Percentiles rank a stretch among this genome's conserved stretches.
These are phyloP conservation scores for Anoura caudifer DNA, from an alignment of 2,113 vertebrate genomes.

Conservation along the genomic window DNA sequence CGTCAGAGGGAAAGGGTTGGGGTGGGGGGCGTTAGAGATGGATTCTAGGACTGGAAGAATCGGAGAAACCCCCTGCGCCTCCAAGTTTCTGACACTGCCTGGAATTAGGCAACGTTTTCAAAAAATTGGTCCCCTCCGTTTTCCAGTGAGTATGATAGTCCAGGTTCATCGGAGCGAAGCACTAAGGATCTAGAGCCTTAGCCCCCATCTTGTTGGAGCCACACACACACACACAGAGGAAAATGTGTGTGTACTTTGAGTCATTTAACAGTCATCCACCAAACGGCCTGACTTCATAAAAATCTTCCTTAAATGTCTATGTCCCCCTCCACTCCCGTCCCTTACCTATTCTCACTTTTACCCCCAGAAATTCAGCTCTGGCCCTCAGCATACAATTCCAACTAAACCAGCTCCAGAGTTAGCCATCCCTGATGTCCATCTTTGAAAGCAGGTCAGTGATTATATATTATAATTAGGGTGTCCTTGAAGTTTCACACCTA, in stretches of 20 bases:
- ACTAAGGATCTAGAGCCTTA: background rate
- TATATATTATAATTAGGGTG: background rate
- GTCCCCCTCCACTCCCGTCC: background rate
- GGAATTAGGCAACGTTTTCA: background rate
- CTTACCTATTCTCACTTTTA: background rate
- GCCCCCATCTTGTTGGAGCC: background rate
- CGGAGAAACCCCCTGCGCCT: background rate
- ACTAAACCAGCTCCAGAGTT: background rate
- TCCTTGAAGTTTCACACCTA: background rate
- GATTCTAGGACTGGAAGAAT: background rate
- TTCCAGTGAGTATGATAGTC: background rate
- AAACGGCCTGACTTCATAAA: background rate
- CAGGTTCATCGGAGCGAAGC: background rate
- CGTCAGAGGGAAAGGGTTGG: background rate
- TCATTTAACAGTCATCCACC: background rate
- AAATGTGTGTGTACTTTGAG: background rate
- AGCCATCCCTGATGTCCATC: background rate
- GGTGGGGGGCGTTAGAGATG: background rate
- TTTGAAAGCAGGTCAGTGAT: background rate
- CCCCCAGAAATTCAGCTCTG: slow-evolving; percentile 9
- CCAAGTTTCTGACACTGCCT: background rate
- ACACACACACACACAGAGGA: too few species aligned
- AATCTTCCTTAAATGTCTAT: background rate
- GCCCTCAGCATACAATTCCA: background rate
- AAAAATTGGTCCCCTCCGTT: background rate